Evolutionary conservation across 2,113 vertebrate species (phyloP), one percentile per base, ranked within the genome.

Genomic region (Oplegnathus fasciatus): DNA sequence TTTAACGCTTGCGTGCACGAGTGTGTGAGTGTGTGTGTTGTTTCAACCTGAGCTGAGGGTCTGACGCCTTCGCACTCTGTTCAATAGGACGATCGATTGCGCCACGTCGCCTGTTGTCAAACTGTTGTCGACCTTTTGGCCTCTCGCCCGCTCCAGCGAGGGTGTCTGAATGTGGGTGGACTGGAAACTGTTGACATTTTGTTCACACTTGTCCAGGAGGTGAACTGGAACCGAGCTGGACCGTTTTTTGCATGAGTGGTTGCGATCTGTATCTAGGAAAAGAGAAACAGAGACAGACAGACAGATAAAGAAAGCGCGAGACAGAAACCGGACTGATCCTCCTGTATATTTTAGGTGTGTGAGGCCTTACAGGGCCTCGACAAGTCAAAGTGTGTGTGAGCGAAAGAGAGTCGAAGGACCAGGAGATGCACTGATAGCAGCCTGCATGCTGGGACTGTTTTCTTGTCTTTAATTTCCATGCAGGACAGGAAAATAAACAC

Each of bases 141-240:
- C 88, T 68, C 73, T 76, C 28, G 26, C 60, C 85, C 42, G 70
- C 78, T 83, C 62, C 28, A 2, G 76, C n/a, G 66, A 74, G 40
- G 58, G 58, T 11, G 84, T 67, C n/a, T 84, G 66, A 86, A 86
- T 75, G 86, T 48, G 85, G 85, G 30, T 46, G 84, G 85, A 85
- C 87, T 84, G 82, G 86, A 89, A 78, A 75, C 90, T 73, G 92
- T 91, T 90, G 80, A 90, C 77, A 82, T 86, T 92, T 86, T 32
- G 78, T 83, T 90, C 85, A 86, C 85, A 77, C 80, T 89, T 85
- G 85, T 91, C 89, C 92, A 87, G 80, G 86, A 90, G 78, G 68
- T 91, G 86, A 93, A 90, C 89, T 80, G 89, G 84, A 94, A 90
- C 89, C 10, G 11, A 24, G 55, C 67, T 14, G 88, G 89, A 87